A percentile compares a stretch with the other conserved stretches of the same genome.
Conservation (phyloP, 2,113 vertebrate species). For the Elachura formosa region DNA sequence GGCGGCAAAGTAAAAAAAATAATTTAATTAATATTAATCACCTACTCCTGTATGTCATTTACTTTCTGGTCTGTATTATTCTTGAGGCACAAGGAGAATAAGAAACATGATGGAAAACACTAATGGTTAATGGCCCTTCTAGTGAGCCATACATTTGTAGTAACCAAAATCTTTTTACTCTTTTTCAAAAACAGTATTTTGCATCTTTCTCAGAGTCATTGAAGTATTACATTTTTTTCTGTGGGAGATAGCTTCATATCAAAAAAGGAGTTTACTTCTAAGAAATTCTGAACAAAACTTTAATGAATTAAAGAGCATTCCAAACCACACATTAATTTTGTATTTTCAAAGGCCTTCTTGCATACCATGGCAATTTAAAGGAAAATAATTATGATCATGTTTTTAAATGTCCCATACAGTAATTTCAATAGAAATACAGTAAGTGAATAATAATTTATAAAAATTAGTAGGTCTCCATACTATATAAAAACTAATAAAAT, state of each 20-base stretch:
- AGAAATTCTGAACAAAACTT: neutral
- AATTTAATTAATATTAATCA: neutral
- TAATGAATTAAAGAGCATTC: neutral
- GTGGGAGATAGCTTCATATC: neutral
- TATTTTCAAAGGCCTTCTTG: neutral
- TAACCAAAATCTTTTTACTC: neutral
- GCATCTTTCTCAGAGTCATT: neutral
- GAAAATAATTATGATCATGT: neutral
- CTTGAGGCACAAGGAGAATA: neutral
- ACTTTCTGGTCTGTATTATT: neutral
- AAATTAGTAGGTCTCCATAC: neutral
- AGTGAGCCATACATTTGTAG: neutral
- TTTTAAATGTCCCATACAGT: rapidly evolving
- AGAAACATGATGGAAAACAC: neutral
- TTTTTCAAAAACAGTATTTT: neutral
- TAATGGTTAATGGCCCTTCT: neutral
- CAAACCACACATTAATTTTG: neutral
- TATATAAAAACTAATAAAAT: neutral
- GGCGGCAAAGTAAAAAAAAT: neutral
- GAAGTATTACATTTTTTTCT: neutral
- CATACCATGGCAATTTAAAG: neutral
- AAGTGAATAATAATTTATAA: neutral
- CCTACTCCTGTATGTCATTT: neutral
- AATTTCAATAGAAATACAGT: neutral
- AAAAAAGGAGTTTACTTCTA: neutral